Percentiles rank a stretch among this genome's conserved stretches.
These are phyloP conservation scores for Mergus octosetaceus DNA, from an alignment of 2,797 vertebrate genomes.

Conservation along the genomic window DNA sequence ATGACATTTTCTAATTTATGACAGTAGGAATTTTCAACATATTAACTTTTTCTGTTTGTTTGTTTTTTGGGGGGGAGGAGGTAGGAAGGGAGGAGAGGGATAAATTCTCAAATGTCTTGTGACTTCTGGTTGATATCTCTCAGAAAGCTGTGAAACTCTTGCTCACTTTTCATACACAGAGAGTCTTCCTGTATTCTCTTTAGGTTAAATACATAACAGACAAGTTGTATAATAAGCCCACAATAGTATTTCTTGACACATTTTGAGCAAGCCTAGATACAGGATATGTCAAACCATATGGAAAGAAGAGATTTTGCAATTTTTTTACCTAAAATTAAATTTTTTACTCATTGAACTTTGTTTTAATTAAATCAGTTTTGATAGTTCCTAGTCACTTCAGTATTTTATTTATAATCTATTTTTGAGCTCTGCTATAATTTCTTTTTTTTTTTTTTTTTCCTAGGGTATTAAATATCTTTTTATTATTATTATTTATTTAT, in stretches of 20 bases:
- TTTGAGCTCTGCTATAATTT: background rate
- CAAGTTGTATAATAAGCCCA: conserved; percentile 56
- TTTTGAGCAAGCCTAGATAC: conserved; percentile 36
- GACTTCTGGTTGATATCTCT: background rate
- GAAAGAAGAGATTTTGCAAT: conserved; percentile 16
- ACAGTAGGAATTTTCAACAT: background rate
- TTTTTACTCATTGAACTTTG: background rate
- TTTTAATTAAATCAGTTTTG: background rate
- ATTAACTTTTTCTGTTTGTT: background rate
- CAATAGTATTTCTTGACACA: conserved; percentile 60
- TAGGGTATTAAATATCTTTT: background rate
- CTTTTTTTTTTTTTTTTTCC: background rate
- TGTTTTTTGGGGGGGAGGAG: background rate
- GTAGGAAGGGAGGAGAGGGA: background rate
- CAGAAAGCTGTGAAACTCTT: background rate
- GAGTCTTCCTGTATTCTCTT: background rate
- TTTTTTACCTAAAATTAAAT: background rate
- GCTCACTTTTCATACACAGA: background rate
- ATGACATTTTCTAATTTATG: background rate
- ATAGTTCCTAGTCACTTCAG: background rate
- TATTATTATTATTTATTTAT: too few species aligned
- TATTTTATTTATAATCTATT: background rate
- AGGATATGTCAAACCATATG: conserved; percentile 49
- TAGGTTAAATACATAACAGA: conserved; percentile 35
- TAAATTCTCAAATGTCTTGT: background rate